Evolutionary conservation across 2,113 vertebrate genomes (phyloP).

Genomic region (Eurypyga helias): DNA sequence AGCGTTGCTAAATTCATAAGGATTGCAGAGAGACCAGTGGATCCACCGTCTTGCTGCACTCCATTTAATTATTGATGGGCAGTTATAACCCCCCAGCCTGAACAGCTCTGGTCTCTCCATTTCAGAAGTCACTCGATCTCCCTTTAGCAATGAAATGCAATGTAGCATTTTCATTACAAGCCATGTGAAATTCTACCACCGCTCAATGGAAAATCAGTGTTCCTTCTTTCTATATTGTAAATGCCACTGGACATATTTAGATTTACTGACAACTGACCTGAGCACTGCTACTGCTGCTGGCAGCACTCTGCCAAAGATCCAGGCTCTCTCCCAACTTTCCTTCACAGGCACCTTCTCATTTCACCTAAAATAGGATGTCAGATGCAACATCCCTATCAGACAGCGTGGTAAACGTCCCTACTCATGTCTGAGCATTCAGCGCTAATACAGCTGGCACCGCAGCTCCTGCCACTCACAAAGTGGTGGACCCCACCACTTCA

Average conservation of each 20-base stretch:
- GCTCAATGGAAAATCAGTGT: neutral
- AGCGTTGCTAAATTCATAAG: neutral
- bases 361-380: neutral
- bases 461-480: neutral
- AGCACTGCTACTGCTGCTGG: neutral
- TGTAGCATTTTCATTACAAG: neutral
- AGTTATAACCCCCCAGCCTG: neutral
- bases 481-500: neutral
- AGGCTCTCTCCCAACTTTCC: neutral
- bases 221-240: slow-evolving; percentile 33
- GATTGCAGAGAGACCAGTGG: neutral
- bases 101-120: neutral
- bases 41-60: neutral
- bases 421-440: fast-evolving
- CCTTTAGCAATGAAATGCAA: neutral
- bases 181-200: neutral
- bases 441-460: neutral
- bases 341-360: neutral
- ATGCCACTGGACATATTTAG: neutral
- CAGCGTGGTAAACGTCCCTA: neutral
- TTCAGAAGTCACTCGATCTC: neutral
- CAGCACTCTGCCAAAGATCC: neutral
- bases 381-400: neutral
- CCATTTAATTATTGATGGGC: neutral
- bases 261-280: slow-evolving; percentile 4